phyloP scores from a whole-genome alignment of 2,113 vertebrate species.

The Esox niger region DNA sequence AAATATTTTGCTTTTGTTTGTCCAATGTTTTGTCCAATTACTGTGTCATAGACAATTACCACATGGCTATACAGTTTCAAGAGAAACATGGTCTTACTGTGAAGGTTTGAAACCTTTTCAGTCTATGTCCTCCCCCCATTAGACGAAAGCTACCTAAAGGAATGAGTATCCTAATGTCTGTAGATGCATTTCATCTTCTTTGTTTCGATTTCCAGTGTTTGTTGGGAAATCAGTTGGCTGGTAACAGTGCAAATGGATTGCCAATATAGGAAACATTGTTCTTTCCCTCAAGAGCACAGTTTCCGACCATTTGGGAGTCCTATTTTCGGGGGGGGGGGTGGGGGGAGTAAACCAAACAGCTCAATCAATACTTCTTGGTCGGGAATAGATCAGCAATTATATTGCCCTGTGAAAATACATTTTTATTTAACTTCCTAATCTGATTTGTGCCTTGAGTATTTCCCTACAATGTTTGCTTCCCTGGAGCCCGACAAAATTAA shows the following conservation, averaged over 20 bases:
- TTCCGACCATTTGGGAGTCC: background rate
- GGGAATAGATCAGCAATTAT: background rate
- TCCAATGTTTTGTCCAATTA: background rate
- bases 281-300: background rate
- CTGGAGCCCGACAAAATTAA: background rate
- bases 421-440: slow-evolving; percentile 12
- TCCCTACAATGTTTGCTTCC: background rate
- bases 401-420: slow-evolving; percentile 2
- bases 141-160: background rate
- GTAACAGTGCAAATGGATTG: background rate
- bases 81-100: background rate
- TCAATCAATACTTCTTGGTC: background rate
- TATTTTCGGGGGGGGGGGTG: background rate
- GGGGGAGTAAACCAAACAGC: no score
- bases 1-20: background rate
- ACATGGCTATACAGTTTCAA: background rate
- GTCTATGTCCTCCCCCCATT: background rate
- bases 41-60: background rate
- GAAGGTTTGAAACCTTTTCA: background rate
- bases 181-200: background rate
- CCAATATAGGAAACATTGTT: background rate
- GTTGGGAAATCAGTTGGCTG: background rate
- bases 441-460: slow-evolving; percentile 14
- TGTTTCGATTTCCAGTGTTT: background rate
- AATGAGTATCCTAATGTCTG: background rate